phyloP scores from a whole-genome alignment of 2,888 invertebrate genomes.

The Campaea margaritaria region DNA sequence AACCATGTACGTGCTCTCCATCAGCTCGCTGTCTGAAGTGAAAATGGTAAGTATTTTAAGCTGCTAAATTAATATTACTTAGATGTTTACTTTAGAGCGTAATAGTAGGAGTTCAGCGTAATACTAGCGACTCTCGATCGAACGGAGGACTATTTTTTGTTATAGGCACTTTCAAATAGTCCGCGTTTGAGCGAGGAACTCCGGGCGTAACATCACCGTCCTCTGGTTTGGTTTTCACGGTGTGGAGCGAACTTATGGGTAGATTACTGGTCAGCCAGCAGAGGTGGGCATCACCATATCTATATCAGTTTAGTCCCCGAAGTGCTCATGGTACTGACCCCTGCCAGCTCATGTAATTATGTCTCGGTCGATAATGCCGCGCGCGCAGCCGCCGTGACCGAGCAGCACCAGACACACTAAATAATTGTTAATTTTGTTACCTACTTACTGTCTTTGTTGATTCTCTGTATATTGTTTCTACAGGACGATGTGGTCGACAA shows the following conservation, averaged over 20 bases:
- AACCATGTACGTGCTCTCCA: constrained; percentile 93
- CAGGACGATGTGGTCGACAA: too few relatives aligned
- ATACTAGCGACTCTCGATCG: constrained; percentile 57
- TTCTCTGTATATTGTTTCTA: too few relatives aligned
- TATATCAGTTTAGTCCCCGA: too few relatives aligned
- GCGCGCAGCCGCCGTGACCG: too few relatives aligned
- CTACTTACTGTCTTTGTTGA: too few relatives aligned
- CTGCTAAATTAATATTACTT: constrained; percentile 63
- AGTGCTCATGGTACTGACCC: constrained; percentile 98
- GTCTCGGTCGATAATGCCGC: too few relatives aligned
- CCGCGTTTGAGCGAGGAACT: constrained; percentile 59
- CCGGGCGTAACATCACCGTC: constrained; percentile 65
- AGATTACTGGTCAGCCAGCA: too few relatives aligned
- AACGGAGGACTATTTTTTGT: constrained; percentile 25
- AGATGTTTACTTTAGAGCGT: constrained; percentile 59
- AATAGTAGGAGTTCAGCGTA: constrained; percentile 45
- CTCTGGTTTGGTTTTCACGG: constrained; percentile 79
- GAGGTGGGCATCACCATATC: too few relatives aligned
- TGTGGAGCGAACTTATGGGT: constrained; percentile 89
- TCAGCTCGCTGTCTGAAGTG: constrained; percentile 93
- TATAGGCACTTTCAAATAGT: background rate
- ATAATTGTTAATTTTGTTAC: too few relatives aligned
- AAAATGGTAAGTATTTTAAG: constrained; percentile 89
- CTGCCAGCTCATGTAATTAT: too few relatives aligned
- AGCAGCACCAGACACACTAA: too few relatives aligned